phyloP scores from a whole-genome alignment of 1,140 invertebrate genomes.

The Musca domestica region DNA sequence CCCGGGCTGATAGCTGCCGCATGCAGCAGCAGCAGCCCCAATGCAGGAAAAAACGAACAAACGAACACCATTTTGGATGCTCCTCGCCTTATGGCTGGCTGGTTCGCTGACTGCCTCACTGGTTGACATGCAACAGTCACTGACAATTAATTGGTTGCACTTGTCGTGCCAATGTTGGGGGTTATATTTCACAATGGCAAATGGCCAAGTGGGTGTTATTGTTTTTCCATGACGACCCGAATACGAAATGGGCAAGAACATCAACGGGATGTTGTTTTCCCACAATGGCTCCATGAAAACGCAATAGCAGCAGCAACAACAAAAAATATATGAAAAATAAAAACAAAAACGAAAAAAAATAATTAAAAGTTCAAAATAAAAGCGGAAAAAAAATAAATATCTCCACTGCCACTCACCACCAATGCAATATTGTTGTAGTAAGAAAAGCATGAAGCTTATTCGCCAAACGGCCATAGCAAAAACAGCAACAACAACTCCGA shows the following conservation, averaged over 20 bases:
- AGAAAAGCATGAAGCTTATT: not conserved
- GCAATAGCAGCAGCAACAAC: conserved; percentile 12
- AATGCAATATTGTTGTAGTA: not conserved
- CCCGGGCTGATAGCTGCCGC: not conserved
- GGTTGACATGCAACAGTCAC: conserved; percentile 19
- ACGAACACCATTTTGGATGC: no score
- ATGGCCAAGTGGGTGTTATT: conserved; percentile 14
- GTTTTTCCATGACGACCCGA: not conserved
- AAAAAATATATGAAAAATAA: conserved; percentile 6
- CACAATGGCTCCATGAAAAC: not conserved
- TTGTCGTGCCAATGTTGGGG: conserved; percentile 16
- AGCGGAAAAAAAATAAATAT: conserved; percentile 1
- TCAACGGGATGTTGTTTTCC: not conserved
- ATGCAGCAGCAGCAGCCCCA: no score
- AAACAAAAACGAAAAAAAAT: conserved; percentile 16
- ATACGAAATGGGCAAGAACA: not conserved
- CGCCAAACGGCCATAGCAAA: no score
- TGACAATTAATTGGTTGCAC: conserved; percentile 22
- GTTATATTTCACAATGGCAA: conserved; percentile 13
- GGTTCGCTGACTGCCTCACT: not conserved
- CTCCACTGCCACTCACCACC: not conserved
- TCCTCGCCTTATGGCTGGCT: no score
- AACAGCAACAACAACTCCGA: no score
- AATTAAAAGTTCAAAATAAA: not conserved
- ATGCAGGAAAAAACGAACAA: no score